phyloP scores from a whole-genome alignment of 37 sponge, comb jelly and placozoan genomes.

The Ianthella basta region DNA sequence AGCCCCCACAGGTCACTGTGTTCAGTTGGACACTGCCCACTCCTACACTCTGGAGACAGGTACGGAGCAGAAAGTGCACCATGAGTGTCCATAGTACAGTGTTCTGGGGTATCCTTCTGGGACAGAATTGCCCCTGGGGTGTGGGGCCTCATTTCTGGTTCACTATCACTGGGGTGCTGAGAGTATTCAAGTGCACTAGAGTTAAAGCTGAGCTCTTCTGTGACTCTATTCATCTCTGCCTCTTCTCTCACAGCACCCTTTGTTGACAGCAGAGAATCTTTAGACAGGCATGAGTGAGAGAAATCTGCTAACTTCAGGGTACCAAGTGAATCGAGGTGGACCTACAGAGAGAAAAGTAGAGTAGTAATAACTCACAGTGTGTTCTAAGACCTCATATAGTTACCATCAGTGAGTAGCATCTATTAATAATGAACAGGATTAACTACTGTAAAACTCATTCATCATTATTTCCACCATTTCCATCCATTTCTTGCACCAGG shows the following conservation, averaged over 20 bases:
- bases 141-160: constrained; percentile 3
- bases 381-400: too few species aligned
- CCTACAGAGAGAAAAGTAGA: background rate
- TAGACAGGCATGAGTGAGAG: background rate
- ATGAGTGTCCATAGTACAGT: background rate
- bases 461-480: too few species aligned
- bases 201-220: too few species aligned
- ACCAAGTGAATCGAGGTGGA: background rate
- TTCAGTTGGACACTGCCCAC: background rate
- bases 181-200: too few species aligned
- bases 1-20: constrained; percentile 1
- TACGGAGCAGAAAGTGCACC: background rate
- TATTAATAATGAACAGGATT: too few species aligned
- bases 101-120: background rate
- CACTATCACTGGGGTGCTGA: background rate
- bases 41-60: background rate
- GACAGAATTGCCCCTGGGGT: constrained; percentile 3
- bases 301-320: constrained; percentile 8
- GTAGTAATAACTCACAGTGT: too few species aligned
- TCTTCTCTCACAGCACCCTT: background rate
- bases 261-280: background rate
- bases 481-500: too few species aligned
- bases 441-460: too few species aligned
- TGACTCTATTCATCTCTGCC: background rate
- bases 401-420: too few species aligned